Percentiles rank a stretch among this genome's conserved stretches.
These are phyloP conservation scores for Eumacrocentrus americanus DNA, from an alignment of 2,888 invertebrate genomes.

Conservation along the genomic window DNA sequence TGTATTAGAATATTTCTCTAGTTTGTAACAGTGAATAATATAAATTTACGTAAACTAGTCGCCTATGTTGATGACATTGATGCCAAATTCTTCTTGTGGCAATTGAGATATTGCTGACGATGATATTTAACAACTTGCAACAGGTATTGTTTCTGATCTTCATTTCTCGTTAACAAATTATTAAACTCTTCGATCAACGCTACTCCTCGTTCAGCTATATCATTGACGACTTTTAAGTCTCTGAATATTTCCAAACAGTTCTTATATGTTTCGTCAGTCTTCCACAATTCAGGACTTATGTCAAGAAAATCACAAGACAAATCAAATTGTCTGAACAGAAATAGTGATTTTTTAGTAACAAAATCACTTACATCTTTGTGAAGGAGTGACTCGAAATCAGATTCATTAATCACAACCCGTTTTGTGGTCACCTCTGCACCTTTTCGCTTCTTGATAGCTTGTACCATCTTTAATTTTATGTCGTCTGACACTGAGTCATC, in stretches of 20 bases:
- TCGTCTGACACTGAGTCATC: not conserved
- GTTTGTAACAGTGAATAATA: no score
- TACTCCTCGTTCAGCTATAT: constrained; percentile 25
- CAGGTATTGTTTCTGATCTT: constrained; percentile 16
- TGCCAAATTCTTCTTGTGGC: no score
- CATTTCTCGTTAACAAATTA: constrained; percentile 15
- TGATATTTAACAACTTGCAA: constrained; percentile 21
- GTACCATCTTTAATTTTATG: constrained; percentile 15
- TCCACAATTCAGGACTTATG: constrained; percentile 5
- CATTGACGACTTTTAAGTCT: constrained; percentile 26
- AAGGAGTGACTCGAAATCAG: no score
- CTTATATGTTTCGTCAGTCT: constrained; percentile 14
- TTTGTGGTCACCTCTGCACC: not conserved
- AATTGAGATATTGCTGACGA: constrained; percentile 3
- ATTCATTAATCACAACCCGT: not conserved
- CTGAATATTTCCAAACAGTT: constrained; percentile 13
- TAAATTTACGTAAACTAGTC: no score
- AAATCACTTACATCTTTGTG: not conserved
- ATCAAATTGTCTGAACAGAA: constrained; percentile 14
- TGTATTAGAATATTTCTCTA: no score
- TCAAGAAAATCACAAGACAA: constrained; percentile 8
- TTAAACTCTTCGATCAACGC: constrained; percentile 18
- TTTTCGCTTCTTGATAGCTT: not conserved
- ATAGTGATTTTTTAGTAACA: constrained; percentile 10
- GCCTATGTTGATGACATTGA: no score